A percentile compares a stretch with the other conserved stretches of the same genome.
Conservation (phyloP, 2,113 vertebrate species). For the Anas platyrhynchos region DNA sequence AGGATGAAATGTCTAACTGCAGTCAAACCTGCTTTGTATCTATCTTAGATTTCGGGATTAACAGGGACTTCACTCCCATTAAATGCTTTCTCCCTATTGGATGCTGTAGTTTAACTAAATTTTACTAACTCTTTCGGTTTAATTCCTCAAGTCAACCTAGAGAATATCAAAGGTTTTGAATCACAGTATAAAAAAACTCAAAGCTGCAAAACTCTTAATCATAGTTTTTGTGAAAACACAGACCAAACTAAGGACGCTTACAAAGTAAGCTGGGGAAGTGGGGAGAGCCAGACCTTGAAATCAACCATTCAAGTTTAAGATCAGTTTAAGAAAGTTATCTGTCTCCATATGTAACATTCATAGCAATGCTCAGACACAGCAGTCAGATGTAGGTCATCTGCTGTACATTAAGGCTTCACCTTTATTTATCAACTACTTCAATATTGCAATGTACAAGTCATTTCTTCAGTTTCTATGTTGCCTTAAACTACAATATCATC, state of each 20-base stretch:
- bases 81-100: constrained; percentile 54
- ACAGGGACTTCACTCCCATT: constrained; percentile 54
- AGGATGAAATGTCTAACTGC: constrained; percentile 33
- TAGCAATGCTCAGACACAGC: neutral
- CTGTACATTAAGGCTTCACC: too few species aligned
- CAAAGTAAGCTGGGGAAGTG: neutral
- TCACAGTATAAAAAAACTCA: constrained; percentile 67
- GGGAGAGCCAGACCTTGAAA: neutral
- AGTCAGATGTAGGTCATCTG: too few species aligned
- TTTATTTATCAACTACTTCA: neutral
- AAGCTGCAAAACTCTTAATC: neutral
- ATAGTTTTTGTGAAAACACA: neutral
- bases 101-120: constrained; percentile 74
- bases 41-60: constrained; percentile 53
- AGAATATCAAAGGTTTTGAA: constrained; percentile 73
- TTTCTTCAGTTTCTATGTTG: neutral
- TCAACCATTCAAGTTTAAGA: neutral
- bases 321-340: neutral
- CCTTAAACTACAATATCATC: neutral
- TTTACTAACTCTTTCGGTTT: constrained; percentile 65
- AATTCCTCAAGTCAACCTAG: constrained; percentile 63
- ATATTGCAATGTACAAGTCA: neutral
- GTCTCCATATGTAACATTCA: neutral
- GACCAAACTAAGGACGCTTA: neutral
- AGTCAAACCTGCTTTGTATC: constrained; percentile 20